These are phyloP conservation scores for Phalacrocorax pelagicus DNA, from an alignment of 2,113 vertebrate species.

Conservation along the genomic window DNA sequence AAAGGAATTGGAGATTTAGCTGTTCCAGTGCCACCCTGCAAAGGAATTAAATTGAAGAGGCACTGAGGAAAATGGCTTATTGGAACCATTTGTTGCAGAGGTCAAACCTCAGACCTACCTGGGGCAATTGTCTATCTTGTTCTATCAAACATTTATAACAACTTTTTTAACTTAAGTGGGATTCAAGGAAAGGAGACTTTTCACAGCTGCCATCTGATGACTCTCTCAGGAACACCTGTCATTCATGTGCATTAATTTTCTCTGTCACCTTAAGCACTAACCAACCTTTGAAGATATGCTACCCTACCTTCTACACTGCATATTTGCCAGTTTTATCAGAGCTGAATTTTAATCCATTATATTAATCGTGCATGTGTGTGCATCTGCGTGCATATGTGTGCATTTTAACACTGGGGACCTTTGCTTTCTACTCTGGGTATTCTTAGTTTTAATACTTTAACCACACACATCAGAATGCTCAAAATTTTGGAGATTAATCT, in stretches of 20 bases:
- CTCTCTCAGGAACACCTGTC: slow-evolving; percentile 19
- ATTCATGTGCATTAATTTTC: slow-evolving; percentile 17
- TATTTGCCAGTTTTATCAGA: slow-evolving; percentile 9
- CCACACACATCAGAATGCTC: not conserved
- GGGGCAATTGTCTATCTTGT: slow-evolving; percentile 34
- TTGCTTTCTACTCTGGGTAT: not conserved
- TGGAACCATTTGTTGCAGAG: not conserved
- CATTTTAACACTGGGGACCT: not conserved
- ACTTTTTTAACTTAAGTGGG: not conserved
- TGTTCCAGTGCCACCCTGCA: slow-evolving; percentile 4
- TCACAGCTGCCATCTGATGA: not conserved
- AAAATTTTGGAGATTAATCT: slow-evolving; percentile 17
- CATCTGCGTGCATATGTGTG: not conserved
- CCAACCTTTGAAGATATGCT: slow-evolving; percentile 4
- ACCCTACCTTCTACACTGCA: not conserved
- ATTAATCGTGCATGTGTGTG: not conserved
- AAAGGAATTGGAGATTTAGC: not conserved
- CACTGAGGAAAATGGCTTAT: not conserved
- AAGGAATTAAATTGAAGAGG: slow-evolving; percentile 20
- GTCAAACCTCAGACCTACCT: slow-evolving; percentile 53
- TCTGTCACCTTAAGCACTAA: slow-evolving; percentile 43
- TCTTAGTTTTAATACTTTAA: not conserved
- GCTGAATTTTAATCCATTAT: slow-evolving; percentile 21
- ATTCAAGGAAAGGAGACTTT: slow-evolving; percentile 23
- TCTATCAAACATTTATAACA: slow-evolving; percentile 41